Conservation (phyloP, 1,140 invertebrate species). For the Drusus annulatus region DNA sequence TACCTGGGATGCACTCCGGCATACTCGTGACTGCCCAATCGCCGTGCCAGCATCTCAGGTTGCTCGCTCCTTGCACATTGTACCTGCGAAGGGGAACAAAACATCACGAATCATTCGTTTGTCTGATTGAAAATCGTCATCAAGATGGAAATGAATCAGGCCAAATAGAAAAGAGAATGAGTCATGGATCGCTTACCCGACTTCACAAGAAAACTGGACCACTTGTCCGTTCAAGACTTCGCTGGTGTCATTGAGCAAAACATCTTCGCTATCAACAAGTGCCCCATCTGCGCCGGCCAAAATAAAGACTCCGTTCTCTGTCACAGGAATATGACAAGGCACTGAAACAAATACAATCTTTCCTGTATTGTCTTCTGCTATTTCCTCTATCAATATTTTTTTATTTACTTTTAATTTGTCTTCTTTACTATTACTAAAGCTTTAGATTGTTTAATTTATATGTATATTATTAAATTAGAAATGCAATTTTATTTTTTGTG, state of each 20-base stretch:
- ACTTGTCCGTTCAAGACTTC: slow-evolving; percentile 76
- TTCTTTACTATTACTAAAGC: no score
- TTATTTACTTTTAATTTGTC: no score
- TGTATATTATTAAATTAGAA: no score
- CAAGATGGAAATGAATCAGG: no score
- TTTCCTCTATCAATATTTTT: no score
- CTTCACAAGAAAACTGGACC: slow-evolving; percentile 77
- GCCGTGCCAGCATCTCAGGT: slow-evolving; percentile 83
- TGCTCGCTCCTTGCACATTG: slow-evolving; percentile 79
- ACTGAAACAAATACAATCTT: slow-evolving; percentile 71
- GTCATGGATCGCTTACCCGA: slow-evolving; percentile 66
- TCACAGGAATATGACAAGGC: slow-evolving; percentile 77
- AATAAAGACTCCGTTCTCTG: slow-evolving; percentile 77
- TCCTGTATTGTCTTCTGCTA: no score
- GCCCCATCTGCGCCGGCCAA: slow-evolving; percentile 68
- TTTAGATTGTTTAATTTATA: no score
- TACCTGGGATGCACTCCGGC: slow-evolving; percentile 84
- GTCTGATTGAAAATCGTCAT: no score
- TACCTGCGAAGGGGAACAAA: slow-evolving; percentile 64
- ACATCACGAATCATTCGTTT: no score
- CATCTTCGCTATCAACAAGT: slow-evolving; percentile 62
- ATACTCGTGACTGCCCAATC: slow-evolving; percentile 82
- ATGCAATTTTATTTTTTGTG: no score
- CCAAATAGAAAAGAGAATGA: no score
- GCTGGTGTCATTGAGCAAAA: slow-evolving; percentile 72